Evolutionary conservation across 2,113 vertebrate genomes (phyloP), one percentile per base, ranked within the genome.

Genomic region (Phaethon lepturus): DNA sequence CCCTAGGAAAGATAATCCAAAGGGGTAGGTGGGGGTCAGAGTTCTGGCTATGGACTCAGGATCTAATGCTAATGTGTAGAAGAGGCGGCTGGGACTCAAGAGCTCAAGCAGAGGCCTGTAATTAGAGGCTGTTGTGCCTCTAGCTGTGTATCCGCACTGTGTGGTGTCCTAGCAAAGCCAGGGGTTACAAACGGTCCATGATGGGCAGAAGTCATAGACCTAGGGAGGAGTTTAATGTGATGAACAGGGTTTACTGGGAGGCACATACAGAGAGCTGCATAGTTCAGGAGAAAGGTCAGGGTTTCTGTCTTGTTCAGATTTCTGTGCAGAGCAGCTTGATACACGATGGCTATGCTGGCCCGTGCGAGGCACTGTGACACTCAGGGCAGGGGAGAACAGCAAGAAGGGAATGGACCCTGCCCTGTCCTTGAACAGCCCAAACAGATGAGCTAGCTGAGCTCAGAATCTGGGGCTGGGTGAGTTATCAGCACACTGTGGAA

Each of bases 301-400:
- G 24, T 22, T 58, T 45, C 76, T 13, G 6, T 19, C 17, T 75
- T n/a, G 11, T 50, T 66, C 69, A 35, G 56, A 26, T 75, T 59
- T 11, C 44, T 69, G 29, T 33, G 53, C 8, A 29, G 40, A 78
- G 40, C 60, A 68, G 80, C 63, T 60, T 19, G 44, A 5, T 49
- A 28, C 3, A 1, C 0, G 3, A 0, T 15, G 53, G 26, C n/a
- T 62, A 2, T 33, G 16, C 49, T 81, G 55, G 50, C 17, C 68
- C n/a, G 55, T 7, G 31, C 7, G 5, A 78, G 76, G 42, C 49
- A 5, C 52, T 35, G 68, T 20, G 82, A 35, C 74, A 58, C 66
- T 31, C 53, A 3, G 90, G 53, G 71, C 66, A 73, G n/a, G 42
- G 47, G 42, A 45, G 33, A 40, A 38, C 81, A 73, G 72, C 26